Conservation (phyloP, 2,888 invertebrate genomes). For the Chorisops tibialis region DNA sequence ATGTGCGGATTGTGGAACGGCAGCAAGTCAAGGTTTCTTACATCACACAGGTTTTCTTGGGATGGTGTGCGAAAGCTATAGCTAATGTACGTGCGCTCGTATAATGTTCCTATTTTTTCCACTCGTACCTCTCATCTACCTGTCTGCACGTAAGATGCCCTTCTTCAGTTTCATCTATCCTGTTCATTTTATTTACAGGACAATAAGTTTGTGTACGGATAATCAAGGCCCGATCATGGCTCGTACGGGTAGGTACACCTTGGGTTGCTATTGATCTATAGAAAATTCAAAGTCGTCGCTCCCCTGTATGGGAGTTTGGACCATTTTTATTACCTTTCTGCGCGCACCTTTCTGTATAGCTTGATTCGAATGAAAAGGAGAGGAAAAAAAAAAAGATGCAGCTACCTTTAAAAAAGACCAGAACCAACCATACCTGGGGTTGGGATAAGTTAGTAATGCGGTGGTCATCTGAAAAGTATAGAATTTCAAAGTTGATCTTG, state of each 20-base stretch:
- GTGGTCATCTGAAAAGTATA: slow-evolving; percentile 24
- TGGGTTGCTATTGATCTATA: background rate
- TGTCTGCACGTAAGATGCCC: background rate
- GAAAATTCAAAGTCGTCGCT: background rate
- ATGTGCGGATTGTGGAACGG: too few species aligned
- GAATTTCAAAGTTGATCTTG: slow-evolving; percentile 25
- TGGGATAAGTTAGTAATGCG: slow-evolving; percentile 5
- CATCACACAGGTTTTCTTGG: too few species aligned
- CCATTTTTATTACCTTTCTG: too few species aligned
- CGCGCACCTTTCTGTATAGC: too few species aligned
- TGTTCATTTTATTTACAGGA: slow-evolving; percentile 12
- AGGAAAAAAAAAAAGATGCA: background rate
- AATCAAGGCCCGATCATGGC: slow-evolving; percentile 1
- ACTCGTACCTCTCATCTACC: too few species aligned
- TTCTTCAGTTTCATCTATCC: slow-evolving; percentile 14
- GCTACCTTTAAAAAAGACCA: background rate
- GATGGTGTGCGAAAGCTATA: too few species aligned
- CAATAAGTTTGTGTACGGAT: slow-evolving; percentile 16
- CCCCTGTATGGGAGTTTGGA: background rate
- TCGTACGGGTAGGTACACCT: too few species aligned
- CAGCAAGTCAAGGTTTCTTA: too few species aligned
- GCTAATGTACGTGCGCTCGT: too few species aligned
- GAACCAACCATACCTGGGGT: background rate
- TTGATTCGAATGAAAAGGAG: too few species aligned
- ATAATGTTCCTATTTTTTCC: too few species aligned